phyloP scores from a whole-genome alignment of 2,888 invertebrate species.

The Blastobasis adustella region DNA sequence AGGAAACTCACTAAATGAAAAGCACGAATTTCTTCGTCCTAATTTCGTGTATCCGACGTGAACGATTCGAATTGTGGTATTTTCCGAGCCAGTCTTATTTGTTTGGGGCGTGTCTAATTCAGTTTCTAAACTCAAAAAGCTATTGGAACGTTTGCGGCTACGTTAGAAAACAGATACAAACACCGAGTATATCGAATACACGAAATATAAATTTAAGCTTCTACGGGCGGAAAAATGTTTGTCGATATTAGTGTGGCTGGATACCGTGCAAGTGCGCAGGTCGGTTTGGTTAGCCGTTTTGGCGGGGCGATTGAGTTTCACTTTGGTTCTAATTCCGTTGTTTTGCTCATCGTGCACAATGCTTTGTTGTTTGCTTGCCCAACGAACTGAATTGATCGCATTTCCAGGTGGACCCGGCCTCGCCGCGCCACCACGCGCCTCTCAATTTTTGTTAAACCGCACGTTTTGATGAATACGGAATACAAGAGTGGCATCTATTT shows the following conservation, averaged over 20 bases:
- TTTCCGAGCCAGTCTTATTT: constrained; percentile 13
- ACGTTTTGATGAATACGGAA: not conserved
- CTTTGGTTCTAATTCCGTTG: constrained; percentile 24
- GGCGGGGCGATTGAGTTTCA: constrained; percentile 13
- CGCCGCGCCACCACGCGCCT: not conserved
- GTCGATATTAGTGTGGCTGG: too few species aligned
- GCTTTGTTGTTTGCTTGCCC: constrained; percentile 26
- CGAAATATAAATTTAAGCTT: too few species aligned
- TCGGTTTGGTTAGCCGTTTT: not conserved
- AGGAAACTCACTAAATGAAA: too few species aligned
- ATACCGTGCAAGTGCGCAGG: too few species aligned
- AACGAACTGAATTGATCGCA: constrained; percentile 19
- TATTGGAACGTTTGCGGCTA: constrained; percentile 22
- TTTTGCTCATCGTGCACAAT: constrained; percentile 19
- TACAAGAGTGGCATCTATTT: too few species aligned
- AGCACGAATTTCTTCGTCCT: too few species aligned
- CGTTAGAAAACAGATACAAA: constrained; percentile 38
- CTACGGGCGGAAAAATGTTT: too few species aligned
- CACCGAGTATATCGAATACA: too few species aligned
- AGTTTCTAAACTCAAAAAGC: too few species aligned
- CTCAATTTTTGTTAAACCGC: not conserved
- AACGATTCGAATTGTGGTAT: too few species aligned
- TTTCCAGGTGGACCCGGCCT: not conserved
- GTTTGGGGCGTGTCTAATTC: constrained; percentile 7
- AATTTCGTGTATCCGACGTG: too few species aligned